Percentiles rank a stretch among this genome's conserved stretches.
These are phyloP conservation scores for Pachypanchax playfairii DNA, from an alignment of 2,113 vertebrate genomes.

Conservation along the genomic window DNA sequence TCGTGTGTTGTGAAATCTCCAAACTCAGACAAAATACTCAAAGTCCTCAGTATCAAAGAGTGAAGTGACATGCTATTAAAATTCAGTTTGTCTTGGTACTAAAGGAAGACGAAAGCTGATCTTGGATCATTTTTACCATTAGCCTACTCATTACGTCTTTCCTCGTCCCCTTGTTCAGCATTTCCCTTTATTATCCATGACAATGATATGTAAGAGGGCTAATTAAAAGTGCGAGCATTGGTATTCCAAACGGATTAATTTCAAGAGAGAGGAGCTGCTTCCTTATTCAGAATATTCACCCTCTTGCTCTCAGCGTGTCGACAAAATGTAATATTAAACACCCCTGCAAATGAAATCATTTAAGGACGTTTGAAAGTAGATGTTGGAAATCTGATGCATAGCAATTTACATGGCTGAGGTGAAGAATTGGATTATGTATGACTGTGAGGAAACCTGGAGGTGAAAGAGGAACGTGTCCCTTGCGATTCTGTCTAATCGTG, in stretches of 20 bases:
- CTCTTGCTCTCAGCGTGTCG: constrained; percentile 44
- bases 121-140: constrained; percentile 68
- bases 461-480: constrained; percentile 7
- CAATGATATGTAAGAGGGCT: constrained; percentile 53
- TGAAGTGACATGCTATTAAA: constrained; percentile 46
- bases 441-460: constrained; percentile 21
- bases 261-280: constrained; percentile 54
- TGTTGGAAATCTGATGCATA: constrained; percentile 62
- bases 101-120: constrained; percentile 48
- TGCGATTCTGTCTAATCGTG: constrained; percentile 51
- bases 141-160: constrained; percentile 66
- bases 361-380: constrained; percentile 66
- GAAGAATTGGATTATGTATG: constrained; percentile 52
- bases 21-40: constrained; percentile 37
- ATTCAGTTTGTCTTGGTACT: constrained; percentile 46
- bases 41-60: constrained; percentile 24
- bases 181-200: constrained; percentile 71
- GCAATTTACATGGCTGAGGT: constrained; percentile 66
- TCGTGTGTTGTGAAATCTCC: not conserved
- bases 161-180: constrained; percentile 61
- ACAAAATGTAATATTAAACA: constrained; percentile 77
- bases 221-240: constrained; percentile 75
- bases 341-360: constrained; percentile 72
- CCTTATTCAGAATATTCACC: constrained; percentile 48
- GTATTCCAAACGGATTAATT: constrained; percentile 68